Percentiles rank a stretch among this genome's conserved stretches.
These are phyloP conservation scores for Cataglyphis rosenhaueri DNA, from an alignment of 2,888 invertebrate genomes.

Conservation along the genomic window DNA sequence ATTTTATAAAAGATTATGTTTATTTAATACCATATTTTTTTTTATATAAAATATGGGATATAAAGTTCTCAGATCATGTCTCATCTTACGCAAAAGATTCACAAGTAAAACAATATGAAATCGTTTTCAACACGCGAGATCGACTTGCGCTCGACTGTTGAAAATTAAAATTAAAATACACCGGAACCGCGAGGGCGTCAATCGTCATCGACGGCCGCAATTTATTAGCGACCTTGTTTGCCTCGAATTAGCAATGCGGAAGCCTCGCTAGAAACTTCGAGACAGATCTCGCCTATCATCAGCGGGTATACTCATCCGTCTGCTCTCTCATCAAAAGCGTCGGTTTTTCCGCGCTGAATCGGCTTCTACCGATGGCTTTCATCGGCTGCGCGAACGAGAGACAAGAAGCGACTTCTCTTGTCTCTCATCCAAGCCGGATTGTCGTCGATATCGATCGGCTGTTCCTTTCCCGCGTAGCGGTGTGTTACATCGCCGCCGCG, in stretches of 20 bases:
- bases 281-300: slow-evolving; percentile 43
- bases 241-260: slow-evolving; percentile 19
- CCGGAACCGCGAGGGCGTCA: slow-evolving; percentile 1
- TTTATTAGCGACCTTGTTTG: slow-evolving; percentile 23
- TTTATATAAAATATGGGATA: not conserved
- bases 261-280: slow-evolving; percentile 21
- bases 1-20: not conserved
- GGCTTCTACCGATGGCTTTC: not conserved
- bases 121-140: not conserved
- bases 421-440: slow-evolving; percentile 38
- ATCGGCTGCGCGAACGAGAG: slow-evolving; percentile 4
- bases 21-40: not conserved
- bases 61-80: not conserved
- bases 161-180: slow-evolving; percentile 34
- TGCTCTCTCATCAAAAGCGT: slow-evolving; percentile 15
- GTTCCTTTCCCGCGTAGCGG: slow-evolving; percentile 32
- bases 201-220: not conserved
- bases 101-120: not conserved
- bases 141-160: not conserved
- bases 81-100: not conserved
- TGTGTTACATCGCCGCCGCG: slow-evolving; percentile 36
- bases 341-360: slow-evolving; percentile 7
- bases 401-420: slow-evolving; percentile 12
- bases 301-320: slow-evolving; percentile 10
- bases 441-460: slow-evolving; percentile 49